phyloP scores from a whole-genome alignment of 2,797 vertebrate species.

The Loris lydekkerianus region DNA sequence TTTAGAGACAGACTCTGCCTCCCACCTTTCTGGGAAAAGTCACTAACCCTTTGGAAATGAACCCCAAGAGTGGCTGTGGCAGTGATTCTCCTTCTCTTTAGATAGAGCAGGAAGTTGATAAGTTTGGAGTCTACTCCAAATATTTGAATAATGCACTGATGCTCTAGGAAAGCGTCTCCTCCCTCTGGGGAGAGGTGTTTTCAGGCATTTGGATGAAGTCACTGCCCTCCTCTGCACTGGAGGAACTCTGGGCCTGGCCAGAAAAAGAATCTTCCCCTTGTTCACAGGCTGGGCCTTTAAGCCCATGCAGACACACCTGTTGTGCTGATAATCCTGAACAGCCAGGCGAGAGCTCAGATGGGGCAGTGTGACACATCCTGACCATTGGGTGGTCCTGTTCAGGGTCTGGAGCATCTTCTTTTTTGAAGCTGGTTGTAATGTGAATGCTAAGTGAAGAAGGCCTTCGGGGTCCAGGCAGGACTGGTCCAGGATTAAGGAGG shows the following conservation, averaged over 20 bases:
- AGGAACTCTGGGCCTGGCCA: neutral
- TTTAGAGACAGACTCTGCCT: neutral
- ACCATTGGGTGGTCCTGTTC: neutral
- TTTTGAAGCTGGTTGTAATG: neutral
- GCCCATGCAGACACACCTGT: neutral
- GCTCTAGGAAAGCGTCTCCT: neutral
- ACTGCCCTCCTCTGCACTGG: neutral
- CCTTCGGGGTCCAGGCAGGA: neutral
- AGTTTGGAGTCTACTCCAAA: neutral
- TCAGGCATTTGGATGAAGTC: neutral
- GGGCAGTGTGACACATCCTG: neutral
- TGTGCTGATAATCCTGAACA: neutral
- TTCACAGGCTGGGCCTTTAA: neutral
- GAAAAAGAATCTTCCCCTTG: neutral
- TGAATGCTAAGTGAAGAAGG: neutral
- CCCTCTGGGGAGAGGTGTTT: neutral
- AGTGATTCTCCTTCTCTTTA: neutral
- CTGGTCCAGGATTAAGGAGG: neutral
- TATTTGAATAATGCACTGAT: neutral
- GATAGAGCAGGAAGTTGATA: neutral
- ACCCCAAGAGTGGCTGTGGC: neutral
- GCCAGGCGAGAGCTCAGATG: accelerated
- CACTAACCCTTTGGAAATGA: neutral
- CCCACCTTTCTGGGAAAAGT: neutral
- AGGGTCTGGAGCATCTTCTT: neutral